These are phyloP conservation scores for Bruchidius siliquastri DNA, from an alignment of 2,888 invertebrate species.

Conservation along the genomic window DNA sequence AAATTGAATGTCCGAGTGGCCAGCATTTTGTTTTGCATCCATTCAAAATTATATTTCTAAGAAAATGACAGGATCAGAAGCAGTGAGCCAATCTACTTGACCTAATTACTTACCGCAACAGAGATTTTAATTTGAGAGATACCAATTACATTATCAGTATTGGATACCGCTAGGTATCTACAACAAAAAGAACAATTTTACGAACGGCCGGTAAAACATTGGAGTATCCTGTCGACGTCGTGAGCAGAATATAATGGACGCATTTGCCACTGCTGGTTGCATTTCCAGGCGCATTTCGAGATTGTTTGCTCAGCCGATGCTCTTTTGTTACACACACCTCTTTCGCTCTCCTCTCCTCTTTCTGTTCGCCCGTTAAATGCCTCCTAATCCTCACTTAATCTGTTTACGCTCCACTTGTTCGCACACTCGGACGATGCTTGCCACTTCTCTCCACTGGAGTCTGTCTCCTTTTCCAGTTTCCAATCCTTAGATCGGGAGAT, in stretches of 20 bases:
- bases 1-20: too few species aligned
- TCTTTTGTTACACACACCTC: neutral
- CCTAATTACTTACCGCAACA: too few species aligned
- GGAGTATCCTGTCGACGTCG: neutral
- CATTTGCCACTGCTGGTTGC: neutral
- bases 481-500: too few species aligned
- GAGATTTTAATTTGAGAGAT: too few species aligned
- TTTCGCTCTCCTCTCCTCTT: neutral
- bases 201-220: neutral
- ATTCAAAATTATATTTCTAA: too few species aligned
- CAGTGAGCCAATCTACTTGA: too few species aligned
- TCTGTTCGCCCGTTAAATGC: neutral
- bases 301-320: neutral
- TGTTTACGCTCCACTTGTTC: neutral
- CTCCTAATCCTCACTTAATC: neutral
- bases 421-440: neutral
- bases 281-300: neutral
- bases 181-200: neutral
- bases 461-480: neutral
- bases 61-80: too few species aligned
- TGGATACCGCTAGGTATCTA: neutral
- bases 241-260: neutral
- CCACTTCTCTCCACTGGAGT: neutral
- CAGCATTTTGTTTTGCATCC: too few species aligned
- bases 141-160: neutral